Base-by-base conservation (phyloP, 2,888 invertebrate genomes). In the Xestobium rufovillosum region DNA sequence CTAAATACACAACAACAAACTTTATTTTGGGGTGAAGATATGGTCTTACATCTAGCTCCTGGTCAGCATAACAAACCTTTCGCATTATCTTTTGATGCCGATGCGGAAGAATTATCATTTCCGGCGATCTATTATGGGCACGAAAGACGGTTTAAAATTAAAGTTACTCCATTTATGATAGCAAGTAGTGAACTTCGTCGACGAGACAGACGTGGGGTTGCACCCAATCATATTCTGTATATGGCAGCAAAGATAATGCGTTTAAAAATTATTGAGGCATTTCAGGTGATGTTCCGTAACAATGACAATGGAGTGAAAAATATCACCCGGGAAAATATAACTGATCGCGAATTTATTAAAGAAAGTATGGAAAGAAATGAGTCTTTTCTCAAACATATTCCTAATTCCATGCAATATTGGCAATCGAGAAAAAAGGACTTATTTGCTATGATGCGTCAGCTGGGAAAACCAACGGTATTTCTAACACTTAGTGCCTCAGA, bases 401-500 rank as follows among this genome's bases (percentile, higher is more conserved):
- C 61, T 43, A 64, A 62, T 54, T 63, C 60, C 26, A 42, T 49
- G 35, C 53, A 47, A 47, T 64, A 53, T 50, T 63, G 65, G 65
- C 26, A 51, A 19, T 39, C 51, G 32, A 38, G 58, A 2, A 63
- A 63, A 55, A 53, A 48, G 48, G 58, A 64, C 47, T 44, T 63
- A 29, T 63, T 63, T 36, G 60, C 62, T 8, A 65, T 63, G 57
- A 66, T 64, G 14, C 31, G 62, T 14, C 62, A 65, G 45, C 44
- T 55, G 12, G 62, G 63, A 6, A 50, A 47, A 44, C 64, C 62
- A 37, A 62, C 62, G 48, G 46, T 53, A 47, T 49, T 65, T 56
- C 34, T 61, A 48, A 57, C 63, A 47, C 8, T 65, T 48, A 63
- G 63, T 52, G 63, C 64, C 1, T 64, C 64, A 47, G 66, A 67